These are phyloP conservation scores for Agrotis exclamationis DNA, from an alignment of 2,888 invertebrate species.

Conservation along the genomic window DNA sequence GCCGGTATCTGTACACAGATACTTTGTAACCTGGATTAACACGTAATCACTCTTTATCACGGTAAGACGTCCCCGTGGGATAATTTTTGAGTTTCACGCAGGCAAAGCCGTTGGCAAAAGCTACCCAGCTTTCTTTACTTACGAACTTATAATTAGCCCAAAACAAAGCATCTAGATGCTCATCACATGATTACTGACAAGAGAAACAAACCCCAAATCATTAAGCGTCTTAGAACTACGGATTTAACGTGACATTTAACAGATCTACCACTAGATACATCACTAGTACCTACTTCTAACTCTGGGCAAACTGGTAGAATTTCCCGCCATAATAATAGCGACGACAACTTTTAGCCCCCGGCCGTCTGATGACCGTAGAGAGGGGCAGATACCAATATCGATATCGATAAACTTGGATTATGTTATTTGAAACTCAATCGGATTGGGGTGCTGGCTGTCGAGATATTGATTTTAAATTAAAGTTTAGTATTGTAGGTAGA, in stretches of 20 bases:
- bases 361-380: slow-evolving; percentile 60
- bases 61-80: too few relatives aligned
- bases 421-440: slow-evolving; percentile 44
- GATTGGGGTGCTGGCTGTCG: slow-evolving; percentile 28
- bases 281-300: slow-evolving; percentile 4
- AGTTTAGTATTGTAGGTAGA: slow-evolving; percentile 26
- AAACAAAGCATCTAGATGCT: background rate
- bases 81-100: too few relatives aligned
- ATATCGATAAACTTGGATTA: slow-evolving; percentile 51
- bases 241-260: slow-evolving; percentile 33
- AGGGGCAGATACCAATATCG: slow-evolving; percentile 45
- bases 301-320: slow-evolving; percentile 28
- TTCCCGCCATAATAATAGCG: slow-evolving; percentile 48
- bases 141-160: background rate
- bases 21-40: too few relatives aligned
- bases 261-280: background rate
- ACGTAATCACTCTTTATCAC: too few relatives aligned
- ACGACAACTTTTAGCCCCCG: slow-evolving; percentile 55
- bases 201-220: background rate
- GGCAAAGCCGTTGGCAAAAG: too few relatives aligned
- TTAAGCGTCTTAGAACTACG: background rate
- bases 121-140: background rate
- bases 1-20: too few relatives aligned
- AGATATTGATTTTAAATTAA: slow-evolving; percentile 59
- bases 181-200: background rate